A percentile compares a stretch with the other conserved stretches of the same genome.
These are phyloP conservation scores for Myocastor coypus DNA, from an alignment of 2,113 vertebrate genomes.

Conservation along the genomic window DNA sequence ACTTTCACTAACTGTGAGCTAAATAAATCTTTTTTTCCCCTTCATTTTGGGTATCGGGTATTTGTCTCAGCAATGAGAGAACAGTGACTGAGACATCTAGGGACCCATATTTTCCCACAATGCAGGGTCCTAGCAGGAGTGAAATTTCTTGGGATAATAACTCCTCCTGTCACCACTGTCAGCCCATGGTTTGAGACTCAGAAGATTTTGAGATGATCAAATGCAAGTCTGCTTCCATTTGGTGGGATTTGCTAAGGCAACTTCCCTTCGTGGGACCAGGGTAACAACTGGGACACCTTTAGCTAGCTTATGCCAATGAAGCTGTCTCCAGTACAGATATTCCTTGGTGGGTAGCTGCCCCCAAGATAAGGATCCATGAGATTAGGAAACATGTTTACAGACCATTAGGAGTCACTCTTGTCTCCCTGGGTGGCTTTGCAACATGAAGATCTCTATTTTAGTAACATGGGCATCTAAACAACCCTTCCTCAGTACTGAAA, in stretches of 20 bases:
- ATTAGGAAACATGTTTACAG: not conserved
- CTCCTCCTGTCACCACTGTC: not conserved
- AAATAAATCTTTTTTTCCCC: no score
- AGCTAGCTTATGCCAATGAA: not conserved
- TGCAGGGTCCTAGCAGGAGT: not conserved
- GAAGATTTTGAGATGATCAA: not conserved
- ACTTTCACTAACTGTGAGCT: no score
- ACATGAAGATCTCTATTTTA: not conserved
- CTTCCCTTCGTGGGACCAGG: not conserved
- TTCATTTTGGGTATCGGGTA: no score
- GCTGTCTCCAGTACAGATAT: not conserved
- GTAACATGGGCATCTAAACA: not conserved
- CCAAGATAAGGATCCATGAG: not conserved
- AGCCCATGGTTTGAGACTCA: not conserved
- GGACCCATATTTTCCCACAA: not conserved
- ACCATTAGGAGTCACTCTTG: not conserved
- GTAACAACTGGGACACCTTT: not conserved
- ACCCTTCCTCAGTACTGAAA: not conserved
- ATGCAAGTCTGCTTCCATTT: not conserved
- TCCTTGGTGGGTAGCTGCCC: not conserved
- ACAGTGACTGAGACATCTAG: not conserved
- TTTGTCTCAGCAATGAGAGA: no score
- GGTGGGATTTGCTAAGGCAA: not conserved
- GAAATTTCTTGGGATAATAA: not conserved
- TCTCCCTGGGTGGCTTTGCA: not conserved